A percentile compares a stretch with the other conserved stretches of the same genome.
phyloP scores from a whole-genome alignment of 2,113 vertebrate species.

The Brevimyrus niger region DNA sequence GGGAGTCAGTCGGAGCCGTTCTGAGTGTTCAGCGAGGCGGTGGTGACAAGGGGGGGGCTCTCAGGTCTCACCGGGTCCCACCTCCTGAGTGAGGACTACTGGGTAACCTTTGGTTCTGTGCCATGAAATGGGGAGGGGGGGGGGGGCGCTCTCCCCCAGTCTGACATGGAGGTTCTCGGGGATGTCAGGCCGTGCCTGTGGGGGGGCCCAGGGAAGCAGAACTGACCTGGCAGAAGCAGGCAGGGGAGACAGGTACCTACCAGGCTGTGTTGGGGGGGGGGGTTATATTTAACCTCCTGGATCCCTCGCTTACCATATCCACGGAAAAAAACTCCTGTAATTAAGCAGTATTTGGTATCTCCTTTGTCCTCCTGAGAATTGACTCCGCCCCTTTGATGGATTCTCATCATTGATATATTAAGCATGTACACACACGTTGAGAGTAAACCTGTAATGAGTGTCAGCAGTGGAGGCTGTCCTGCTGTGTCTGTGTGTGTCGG shows the following conservation, averaged over 20 bases:
- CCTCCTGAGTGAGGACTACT: background rate
- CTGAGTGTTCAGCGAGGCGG: background rate
- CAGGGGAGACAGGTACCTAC: background rate
- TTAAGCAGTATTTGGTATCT: background rate
- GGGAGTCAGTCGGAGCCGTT: background rate
- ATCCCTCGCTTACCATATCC: background rate
- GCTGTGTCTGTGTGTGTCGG: constrained; percentile 10
- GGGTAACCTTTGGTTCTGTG: background rate
- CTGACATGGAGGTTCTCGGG: background rate
- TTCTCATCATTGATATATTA: background rate
- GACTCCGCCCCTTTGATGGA: background rate
- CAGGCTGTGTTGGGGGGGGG: background rate
- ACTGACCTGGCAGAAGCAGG: background rate
- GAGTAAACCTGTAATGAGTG: background rate
- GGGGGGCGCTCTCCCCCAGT: background rate
- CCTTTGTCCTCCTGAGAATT: background rate
- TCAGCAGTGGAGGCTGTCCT: background rate
- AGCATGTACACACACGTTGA: background rate
- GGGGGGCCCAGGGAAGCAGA: background rate
- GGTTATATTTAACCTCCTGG: background rate
- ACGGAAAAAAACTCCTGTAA: background rate
- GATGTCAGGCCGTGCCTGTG: background rate
- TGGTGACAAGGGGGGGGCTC: background rate
- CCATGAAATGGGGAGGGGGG: background rate
- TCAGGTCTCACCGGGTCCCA: background rate